phyloP scores from a whole-genome alignment of 1,140 invertebrate species.

The Mizuhopecten yessoensis region DNA sequence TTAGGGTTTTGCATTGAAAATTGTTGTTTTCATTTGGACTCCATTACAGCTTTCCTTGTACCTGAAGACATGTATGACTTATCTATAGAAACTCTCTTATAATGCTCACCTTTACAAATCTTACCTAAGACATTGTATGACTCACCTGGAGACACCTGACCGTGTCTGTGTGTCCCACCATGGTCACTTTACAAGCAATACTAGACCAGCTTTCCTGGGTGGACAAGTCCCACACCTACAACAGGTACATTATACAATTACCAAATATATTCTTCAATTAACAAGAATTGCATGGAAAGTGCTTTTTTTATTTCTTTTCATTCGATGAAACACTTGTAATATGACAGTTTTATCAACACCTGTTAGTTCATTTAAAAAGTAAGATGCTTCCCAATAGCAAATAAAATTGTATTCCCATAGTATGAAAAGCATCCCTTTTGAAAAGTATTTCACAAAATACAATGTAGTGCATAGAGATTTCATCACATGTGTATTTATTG shows the following conservation, averaged over 20 bases:
- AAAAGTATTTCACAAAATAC: neutral
- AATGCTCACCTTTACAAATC: no score
- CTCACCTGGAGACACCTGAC: constrained; percentile 65
- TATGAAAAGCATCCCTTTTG: neutral
- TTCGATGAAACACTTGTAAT: no score
- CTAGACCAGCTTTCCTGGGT: constrained; percentile 85
- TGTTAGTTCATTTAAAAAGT: no score
- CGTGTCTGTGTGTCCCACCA: constrained; percentile 70
- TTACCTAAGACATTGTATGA: no score
- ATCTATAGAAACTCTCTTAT: constrained; percentile 12
- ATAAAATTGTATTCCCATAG: no score
- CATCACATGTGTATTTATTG: no score
- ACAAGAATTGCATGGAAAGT: constrained; percentile 42
- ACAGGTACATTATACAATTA: neutral
- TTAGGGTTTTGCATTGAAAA: no score
- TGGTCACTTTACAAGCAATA: constrained; percentile 86
- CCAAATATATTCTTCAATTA: constrained; percentile 44
- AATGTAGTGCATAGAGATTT: no score
- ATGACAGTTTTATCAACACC: no score
- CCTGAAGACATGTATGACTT: neutral
- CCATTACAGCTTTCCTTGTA: no score
- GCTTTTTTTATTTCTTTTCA: neutral
- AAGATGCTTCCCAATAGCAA: no score
- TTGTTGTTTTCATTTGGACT: no score
- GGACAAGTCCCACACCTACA: constrained; percentile 85